Base-by-base conservation (phyloP, 2,888 invertebrate genomes). In the Tetragnatha montana region DNA sequence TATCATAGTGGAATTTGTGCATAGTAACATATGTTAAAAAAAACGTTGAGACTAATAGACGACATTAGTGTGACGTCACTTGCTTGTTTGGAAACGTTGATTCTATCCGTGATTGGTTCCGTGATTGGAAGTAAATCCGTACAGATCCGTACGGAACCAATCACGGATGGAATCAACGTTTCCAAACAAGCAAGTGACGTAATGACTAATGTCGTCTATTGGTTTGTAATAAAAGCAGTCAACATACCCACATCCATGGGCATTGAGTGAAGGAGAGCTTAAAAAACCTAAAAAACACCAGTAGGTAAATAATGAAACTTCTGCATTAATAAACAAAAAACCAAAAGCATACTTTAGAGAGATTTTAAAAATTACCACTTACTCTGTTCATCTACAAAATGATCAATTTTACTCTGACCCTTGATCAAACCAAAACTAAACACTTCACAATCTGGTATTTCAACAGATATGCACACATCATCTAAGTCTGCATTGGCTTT, bases 361-460 rank as follows among this genome's bases (percentile, higher is more conserved):
- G n/a, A 47, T 51, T 78, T 51, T 51, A n/a, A 22, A 78, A 35
- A 60, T 1, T n/a, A 60, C 19, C 17, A 78, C 79, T 85, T 69
- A 85, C 89, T 85, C 81, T 85, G 75, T 19, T 12, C 17, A 74
- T 49, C n/a, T 8, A 89, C 60, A 51, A 76, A 89, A 73, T 89
- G 85, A 21, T 89, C 81, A 14, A 89, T n/a, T 17, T 85, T 73
- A 21, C 89, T 89, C 70, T 89, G 89, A 7, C 81, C 85, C 71
- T 81, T 89, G n/a, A 85, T 84, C 50, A 91, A 60, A 0, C 91
- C 91, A 74, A 83, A 80, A 75, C 85, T 85, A 73, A 91, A 90
- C 12, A 85, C 74, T 76, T 85, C 85, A 70, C 90, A 90, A 17
- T 87, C 85, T 21, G 90, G 88, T 51, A 91, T 78, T 60, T 91